Base-by-base conservation (phyloP, 2,797 vertebrate genomes). In the Danio kyathit region DNA sequence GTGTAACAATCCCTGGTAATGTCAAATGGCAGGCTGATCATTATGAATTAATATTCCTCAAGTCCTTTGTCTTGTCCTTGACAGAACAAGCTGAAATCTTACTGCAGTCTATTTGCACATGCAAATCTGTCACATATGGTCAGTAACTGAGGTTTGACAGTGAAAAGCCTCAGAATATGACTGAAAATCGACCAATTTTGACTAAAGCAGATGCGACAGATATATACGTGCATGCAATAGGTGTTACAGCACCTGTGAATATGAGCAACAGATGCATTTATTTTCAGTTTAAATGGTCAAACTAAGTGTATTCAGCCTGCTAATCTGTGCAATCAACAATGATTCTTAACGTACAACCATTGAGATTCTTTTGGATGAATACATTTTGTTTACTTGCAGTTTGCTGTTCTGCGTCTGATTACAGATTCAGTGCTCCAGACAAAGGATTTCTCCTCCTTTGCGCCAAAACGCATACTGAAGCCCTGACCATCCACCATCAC, bases 341-440 rank as follows among this genome's bases (percentile, higher is more conserved):
- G 12, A 49, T 69, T n/a, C 10, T 69, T 19, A 13, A 56, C 11
- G 13, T 7, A 44, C 12, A 59, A 21, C 46, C 4, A 46, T 48
- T 70, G 21, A 16, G 0, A n/a, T 41, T 51, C 41, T 38, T 3
- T 43, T 2, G 17, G n/a, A 65, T n/a, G 16, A 76, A 38, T 40
- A 12, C 0, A 0, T 69, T 51, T 79, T 71, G 40, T 80, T 54
- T 52, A 49, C 5, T 63, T 54, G 16, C 40, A 19, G 46, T 70
- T 79, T 51, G 16, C 1, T 77, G 14, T 66, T 74, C 41, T 73
- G 69, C 19, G 8, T n/a, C 54, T 75, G 76, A 56, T 74, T 79
- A 79, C 40, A 6, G 71, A 83, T 75, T 79, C 71, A 75, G 54
- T 6, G 17, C 65, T 80, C 72, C 49, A 80, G 76, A 83, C 82